Conservation (phyloP, 2,888 invertebrate genomes). For the Tipula lateralis region DNA sequence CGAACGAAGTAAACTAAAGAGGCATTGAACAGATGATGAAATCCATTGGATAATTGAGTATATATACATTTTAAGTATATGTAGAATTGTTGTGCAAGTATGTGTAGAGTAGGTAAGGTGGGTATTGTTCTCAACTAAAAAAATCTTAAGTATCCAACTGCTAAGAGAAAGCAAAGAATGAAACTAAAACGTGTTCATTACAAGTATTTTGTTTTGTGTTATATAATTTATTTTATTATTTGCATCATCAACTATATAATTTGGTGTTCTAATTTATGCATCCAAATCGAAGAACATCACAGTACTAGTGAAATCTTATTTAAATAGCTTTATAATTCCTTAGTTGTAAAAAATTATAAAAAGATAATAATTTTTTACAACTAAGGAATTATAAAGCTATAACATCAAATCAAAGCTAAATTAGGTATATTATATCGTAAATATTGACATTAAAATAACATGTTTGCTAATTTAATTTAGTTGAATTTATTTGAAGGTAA, state of each 20-base stretch:
- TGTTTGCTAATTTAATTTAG: neutral
- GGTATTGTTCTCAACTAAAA: neutral
- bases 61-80: neutral
- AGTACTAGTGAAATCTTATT: neutral
- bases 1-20: neutral
- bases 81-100: neutral
- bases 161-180: neutral
- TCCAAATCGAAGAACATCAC: neutral
- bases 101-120: neutral
- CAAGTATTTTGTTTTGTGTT: neutral
- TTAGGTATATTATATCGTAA: neutral
- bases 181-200: neutral
- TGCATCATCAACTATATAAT: neutral
- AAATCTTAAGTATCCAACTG: neutral
- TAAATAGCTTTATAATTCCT: neutral
- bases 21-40: constrained; percentile 19
- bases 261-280: neutral
- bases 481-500: too few species aligned
- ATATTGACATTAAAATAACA: neutral
- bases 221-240: neutral
- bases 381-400: too few species aligned
- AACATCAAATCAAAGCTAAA: neutral
- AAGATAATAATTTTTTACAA: too few species aligned
- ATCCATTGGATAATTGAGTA: neutral
- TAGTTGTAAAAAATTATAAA: too few species aligned